A percentile compares a stretch with the other conserved stretches of the same genome.
phyloP scores from a whole-genome alignment of 2,797 vertebrate species.

The Myioborus melanocephalus region DNA sequence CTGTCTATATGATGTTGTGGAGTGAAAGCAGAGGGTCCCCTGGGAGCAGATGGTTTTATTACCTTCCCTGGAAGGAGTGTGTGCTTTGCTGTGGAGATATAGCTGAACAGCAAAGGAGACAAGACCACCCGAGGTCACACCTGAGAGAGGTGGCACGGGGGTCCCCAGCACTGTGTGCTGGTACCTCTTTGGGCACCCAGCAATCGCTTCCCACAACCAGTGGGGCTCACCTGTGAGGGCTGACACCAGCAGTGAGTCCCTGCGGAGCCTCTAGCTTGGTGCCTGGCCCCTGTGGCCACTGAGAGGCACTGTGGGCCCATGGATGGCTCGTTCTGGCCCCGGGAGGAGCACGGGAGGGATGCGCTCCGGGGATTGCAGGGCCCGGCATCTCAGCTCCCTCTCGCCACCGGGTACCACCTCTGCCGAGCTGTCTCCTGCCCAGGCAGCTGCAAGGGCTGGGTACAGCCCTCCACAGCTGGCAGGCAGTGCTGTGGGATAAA shows the following conservation, averaged over 20 bases:
- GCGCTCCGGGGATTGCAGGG: not conserved
- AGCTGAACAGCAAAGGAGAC: too few species aligned
- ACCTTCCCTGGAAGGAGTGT: not conserved
- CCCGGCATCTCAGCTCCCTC: rapidly evolving
- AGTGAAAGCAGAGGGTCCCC: not conserved
- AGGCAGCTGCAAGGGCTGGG: not conserved
- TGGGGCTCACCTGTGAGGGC: not conserved
- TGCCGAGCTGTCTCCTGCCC: too few species aligned
- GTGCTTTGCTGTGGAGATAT: not conserved
- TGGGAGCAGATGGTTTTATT: not conserved
- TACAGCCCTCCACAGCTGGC: not conserved
- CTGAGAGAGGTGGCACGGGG: not conserved
- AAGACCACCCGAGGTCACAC: too few species aligned
- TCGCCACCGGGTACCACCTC: rapidly evolving
- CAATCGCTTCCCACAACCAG: rapidly evolving
- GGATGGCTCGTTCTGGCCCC: not conserved
- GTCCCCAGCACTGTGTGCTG: not conserved
- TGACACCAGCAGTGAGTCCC: not conserved
- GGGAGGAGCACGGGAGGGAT: not conserved
- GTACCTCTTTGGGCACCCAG: not conserved
- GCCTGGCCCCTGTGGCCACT: not conserved
- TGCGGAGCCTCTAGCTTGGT: not conserved
- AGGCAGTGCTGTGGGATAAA: not conserved
- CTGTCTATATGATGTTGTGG: not conserved
- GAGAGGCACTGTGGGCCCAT: slow-evolving; percentile 21